Percentiles rank a stretch among this genome's conserved stretches.
These are phyloP conservation scores for Sebastes umbrosus DNA, from an alignment of 2,797 vertebrate genomes.

Conservation along the genomic window DNA sequence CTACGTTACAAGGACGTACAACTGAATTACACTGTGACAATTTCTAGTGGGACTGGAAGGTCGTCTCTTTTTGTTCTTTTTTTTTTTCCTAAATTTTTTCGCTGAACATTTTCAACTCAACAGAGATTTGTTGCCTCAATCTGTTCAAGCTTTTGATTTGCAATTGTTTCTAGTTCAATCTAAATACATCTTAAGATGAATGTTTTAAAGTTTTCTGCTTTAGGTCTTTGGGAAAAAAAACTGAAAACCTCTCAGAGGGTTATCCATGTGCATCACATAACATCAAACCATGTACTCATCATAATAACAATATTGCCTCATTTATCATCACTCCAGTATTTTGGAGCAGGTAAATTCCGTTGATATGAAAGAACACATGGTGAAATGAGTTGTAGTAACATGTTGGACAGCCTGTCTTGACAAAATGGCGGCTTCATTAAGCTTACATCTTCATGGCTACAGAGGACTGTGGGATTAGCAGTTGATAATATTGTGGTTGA, in stretches of 20 bases:
- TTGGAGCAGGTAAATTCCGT: background rate
- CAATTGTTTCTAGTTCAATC: background rate
- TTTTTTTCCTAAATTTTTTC: background rate
- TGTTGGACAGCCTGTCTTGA: background rate
- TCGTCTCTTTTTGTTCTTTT: background rate
- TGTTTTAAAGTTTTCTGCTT: background rate
- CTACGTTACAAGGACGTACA: background rate
- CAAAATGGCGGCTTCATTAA: slow-evolving; percentile 18
- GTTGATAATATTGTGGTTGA: slow-evolving; percentile 5
- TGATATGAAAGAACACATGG: background rate
- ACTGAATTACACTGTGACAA: background rate
- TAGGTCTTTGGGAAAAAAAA: background rate
- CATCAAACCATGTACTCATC: background rate
- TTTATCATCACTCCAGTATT: background rate
- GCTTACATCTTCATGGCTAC: slow-evolving; percentile 10
- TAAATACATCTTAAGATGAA: background rate
- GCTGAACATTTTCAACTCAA: background rate
- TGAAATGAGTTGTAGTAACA: background rate
- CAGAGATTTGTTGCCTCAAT: background rate
- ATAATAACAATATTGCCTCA: background rate
- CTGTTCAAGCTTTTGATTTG: background rate
- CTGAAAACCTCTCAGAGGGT: background rate
- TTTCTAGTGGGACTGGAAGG: background rate
- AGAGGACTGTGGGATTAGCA: slow-evolving; percentile 53
- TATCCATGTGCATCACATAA: background rate